A percentile compares a stretch with the other conserved stretches of the same genome.
These are phyloP conservation scores for Iguana delicatissima DNA, from an alignment of 2,797 vertebrate genomes.

Conservation along the genomic window DNA sequence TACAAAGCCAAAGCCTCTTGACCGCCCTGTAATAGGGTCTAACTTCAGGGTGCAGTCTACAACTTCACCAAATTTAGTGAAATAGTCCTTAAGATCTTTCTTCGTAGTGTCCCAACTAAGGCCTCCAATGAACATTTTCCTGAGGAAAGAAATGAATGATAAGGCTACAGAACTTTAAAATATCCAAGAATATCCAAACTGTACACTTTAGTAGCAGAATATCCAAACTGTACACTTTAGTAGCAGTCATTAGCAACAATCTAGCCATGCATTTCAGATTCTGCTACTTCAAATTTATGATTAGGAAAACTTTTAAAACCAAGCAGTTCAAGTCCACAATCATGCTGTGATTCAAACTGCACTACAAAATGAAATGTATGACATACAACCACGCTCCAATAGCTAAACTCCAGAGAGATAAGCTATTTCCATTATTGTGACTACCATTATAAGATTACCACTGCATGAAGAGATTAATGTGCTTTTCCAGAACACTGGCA, in stretches of 20 bases:
- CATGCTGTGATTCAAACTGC: neutral
- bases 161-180: constrained; percentile 44
- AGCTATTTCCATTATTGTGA: neutral
- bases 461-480: neutral
- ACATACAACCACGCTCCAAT: neutral
- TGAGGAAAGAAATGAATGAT: constrained; percentile 78
- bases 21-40: constrained; percentile 91
- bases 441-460: neutral
- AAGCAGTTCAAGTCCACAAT: neutral
- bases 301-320: neutral
- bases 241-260: neutral
- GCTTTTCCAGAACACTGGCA: neutral
- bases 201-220: neutral
- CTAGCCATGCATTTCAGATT: neutral
- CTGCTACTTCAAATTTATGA: neutral
- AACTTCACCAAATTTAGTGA: constrained; percentile 91
- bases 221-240: neutral
- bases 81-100: constrained; percentile 94
- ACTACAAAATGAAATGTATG: neutral
- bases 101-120: constrained; percentile 95
- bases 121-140: constrained; percentile 94
- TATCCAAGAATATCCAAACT: neutral
- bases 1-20: constrained; percentile 91
- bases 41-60: constrained; percentile 93
- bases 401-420: neutral